Percentiles rank a stretch among this genome's conserved stretches.
These are phyloP conservation scores for Pterois miles DNA, from an alignment of 2,797 vertebrate species.

Conservation along the genomic window DNA sequence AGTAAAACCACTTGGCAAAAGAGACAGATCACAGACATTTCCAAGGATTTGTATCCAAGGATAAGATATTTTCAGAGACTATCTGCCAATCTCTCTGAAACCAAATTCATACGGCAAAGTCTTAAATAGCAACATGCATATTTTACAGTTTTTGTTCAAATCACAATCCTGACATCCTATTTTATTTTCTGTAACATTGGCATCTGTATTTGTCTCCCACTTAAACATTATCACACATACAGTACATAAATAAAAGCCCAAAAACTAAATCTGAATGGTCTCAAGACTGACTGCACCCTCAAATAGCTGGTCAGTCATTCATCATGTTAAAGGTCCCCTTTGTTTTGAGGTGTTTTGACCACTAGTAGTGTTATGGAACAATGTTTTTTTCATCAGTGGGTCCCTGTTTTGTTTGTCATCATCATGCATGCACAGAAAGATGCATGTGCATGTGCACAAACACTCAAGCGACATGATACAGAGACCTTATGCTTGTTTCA, in stretches of 20 bases:
- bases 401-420: neutral
- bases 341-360: neutral
- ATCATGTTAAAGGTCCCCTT: neutral
- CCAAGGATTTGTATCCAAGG: neutral
- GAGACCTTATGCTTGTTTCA: neutral
- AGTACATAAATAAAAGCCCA: neutral
- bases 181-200: neutral
- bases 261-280: too few species aligned
- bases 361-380: neutral
- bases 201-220: neutral
- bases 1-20: neutral
- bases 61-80: neutral
- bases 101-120: conserved; percentile 7
- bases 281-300: too few species aligned
- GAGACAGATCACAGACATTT: neutral
- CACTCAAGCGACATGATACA: too few species aligned
- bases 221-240: neutral
- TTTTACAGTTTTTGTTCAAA: neutral
- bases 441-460: too few species aligned
- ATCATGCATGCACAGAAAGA: neutral
- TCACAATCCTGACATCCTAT: neutral
- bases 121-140: neutral
- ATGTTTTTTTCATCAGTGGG: neutral
- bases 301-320: neutral
- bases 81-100: neutral